These are phyloP conservation scores for Pachycephala philippinensis DNA, from an alignment of 2,113 vertebrate species.

Conservation along the genomic window DNA sequence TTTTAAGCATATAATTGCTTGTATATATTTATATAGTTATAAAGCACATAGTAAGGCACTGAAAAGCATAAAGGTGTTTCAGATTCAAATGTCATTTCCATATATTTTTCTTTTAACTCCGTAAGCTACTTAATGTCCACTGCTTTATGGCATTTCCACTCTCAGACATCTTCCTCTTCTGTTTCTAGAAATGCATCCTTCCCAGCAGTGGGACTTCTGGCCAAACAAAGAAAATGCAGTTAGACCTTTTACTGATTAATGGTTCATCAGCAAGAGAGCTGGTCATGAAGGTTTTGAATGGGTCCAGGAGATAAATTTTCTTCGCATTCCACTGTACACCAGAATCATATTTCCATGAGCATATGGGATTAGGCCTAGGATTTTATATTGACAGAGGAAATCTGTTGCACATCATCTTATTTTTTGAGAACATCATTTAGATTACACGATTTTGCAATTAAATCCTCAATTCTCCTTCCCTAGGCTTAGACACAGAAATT, in stretches of 20 bases:
- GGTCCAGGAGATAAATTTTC: background rate
- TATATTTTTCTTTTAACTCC: background rate
- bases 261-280: background rate
- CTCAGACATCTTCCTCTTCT: background rate
- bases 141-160: background rate
- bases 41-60: background rate
- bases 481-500: background rate
- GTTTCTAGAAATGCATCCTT: background rate
- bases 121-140: background rate
- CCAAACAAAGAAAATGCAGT: background rate
- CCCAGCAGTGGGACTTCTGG: background rate
- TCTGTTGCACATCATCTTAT: background rate
- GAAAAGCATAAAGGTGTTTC: background rate
- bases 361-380: background rate
- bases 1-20: constrained; percentile 86
- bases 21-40: constrained; percentile 81
- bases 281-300: background rate
- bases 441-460: background rate
- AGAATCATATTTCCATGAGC: background rate
- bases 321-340: background rate
- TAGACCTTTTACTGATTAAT: background rate
- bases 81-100: background rate
- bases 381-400: background rate
- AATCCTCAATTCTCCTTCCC: background rate
- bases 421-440: background rate